A percentile compares a stretch with the other conserved stretches of the same genome.
These are phyloP conservation scores for Tringa solitaria DNA, from an alignment of 2,113 vertebrate species.

Conservation along the genomic window DNA sequence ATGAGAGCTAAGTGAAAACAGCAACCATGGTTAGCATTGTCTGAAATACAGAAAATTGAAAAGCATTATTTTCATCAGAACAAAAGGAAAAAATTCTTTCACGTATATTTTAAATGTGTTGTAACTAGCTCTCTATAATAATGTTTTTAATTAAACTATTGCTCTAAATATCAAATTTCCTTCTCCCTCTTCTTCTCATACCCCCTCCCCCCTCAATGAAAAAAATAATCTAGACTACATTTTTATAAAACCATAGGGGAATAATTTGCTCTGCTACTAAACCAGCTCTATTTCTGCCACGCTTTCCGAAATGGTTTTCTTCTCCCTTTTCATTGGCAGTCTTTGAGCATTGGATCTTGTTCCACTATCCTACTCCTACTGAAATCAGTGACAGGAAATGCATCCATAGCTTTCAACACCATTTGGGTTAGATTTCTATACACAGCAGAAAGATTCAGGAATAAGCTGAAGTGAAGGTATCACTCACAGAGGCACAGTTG, in stretches of 20 bases:
- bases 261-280: background rate
- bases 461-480: background rate
- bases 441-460: background rate
- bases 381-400: background rate
- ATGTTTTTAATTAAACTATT: constrained; percentile 47
- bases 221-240: background rate
- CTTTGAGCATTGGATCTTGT: background rate
- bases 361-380: background rate
- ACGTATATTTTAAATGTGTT: background rate
- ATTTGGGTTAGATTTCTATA: background rate
- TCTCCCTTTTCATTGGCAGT: background rate
- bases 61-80: background rate
- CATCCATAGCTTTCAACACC: background rate
- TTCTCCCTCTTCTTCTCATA: constrained; percentile 6
- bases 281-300: background rate
- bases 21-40: background rate
- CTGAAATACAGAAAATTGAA: background rate
- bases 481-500: background rate
- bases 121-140: constrained; percentile 39
- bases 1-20: constrained; percentile 8
- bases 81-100: background rate
- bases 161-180: background rate
- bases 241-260: background rate
- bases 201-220: background rate
- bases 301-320: background rate